Conservation (phyloP, 2,888 invertebrate genomes). For the Amblyjoppa fuscipennis region DNA sequence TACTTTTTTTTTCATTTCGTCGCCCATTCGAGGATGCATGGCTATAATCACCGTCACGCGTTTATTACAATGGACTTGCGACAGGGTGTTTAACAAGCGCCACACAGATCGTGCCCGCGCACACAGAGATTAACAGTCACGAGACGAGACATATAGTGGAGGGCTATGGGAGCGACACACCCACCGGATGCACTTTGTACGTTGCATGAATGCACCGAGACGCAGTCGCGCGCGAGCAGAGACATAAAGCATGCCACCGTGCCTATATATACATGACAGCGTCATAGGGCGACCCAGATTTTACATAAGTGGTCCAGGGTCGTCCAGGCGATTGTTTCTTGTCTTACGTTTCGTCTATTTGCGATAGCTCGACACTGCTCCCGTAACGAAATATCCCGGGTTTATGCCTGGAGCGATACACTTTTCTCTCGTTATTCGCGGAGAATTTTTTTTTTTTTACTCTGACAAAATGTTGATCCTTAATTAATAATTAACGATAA, state of each 20-base stretch:
- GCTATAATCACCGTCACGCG: conserved; percentile 26
- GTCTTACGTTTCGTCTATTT: conserved; percentile 43
- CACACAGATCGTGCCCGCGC: conserved; percentile 34
- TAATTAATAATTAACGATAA: background rate
- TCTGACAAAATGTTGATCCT: background rate
- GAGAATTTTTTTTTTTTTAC: background rate
- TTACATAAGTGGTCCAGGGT: conserved; percentile 61
- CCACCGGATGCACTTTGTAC: conserved; percentile 84
- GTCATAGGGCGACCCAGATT: conserved; percentile 61
- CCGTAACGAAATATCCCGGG: background rate
- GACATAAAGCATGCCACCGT: conserved; percentile 12
- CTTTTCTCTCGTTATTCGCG: background rate
- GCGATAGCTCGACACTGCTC: background rate
- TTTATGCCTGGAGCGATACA: background rate
- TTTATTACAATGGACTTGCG: conserved; percentile 50
- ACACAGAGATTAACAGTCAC: conserved; percentile 31
- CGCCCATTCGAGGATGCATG: conserved; percentile 23
- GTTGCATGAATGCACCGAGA: conserved; percentile 65
- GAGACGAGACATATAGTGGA: conserved; percentile 67
- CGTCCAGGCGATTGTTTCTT: conserved; percentile 37
- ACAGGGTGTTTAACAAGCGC: conserved; percentile 42
- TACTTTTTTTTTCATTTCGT: conserved; percentile 14
- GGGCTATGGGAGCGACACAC: conserved; percentile 84
- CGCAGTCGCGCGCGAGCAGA: conserved; percentile 32
- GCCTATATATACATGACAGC: conserved; percentile 23